Evolutionary conservation across 1,140 invertebrate genomes (phyloP).

Genomic region (Gonioctena quinquepunctata): DNA sequence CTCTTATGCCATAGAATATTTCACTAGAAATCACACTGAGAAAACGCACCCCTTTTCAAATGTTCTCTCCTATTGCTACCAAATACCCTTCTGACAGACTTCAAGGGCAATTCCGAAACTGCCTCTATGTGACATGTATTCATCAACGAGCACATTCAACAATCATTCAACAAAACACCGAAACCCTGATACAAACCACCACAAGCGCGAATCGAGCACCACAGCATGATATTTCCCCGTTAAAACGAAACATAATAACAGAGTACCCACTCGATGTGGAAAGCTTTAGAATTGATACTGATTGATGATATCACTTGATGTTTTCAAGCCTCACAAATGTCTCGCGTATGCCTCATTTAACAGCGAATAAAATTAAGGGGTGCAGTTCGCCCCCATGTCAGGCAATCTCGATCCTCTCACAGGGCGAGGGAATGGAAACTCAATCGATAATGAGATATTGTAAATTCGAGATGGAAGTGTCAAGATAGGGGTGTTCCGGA

Average conservation of each 20-base stretch:
- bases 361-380: slow-evolving; percentile 1
- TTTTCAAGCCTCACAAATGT: not conserved
- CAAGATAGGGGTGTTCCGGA: too few relatives aligned
- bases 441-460: not conserved
- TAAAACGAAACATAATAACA: not conserved
- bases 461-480: not conserved
- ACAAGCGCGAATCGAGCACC: not conserved
- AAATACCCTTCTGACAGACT: too few relatives aligned
- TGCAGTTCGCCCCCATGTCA: not conserved
- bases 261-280: not conserved
- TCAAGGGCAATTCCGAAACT: too few relatives aligned
- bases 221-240: not conserved
- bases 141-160: too few relatives aligned
- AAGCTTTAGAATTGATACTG: not conserved
- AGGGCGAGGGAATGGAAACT: not conserved
- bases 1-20: too few relatives aligned
- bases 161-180: too few relatives aligned
- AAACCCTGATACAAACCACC: not conserved
- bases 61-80: too few relatives aligned
- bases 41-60: too few relatives aligned
- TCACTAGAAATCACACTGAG: too few relatives aligned
- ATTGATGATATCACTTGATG: not conserved
- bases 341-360: not conserved
- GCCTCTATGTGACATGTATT: too few relatives aligned
- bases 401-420: not conserved